Evolutionary conservation across 1,140 invertebrate genomes (phyloP).

Genomic region (Venturia canescens): DNA sequence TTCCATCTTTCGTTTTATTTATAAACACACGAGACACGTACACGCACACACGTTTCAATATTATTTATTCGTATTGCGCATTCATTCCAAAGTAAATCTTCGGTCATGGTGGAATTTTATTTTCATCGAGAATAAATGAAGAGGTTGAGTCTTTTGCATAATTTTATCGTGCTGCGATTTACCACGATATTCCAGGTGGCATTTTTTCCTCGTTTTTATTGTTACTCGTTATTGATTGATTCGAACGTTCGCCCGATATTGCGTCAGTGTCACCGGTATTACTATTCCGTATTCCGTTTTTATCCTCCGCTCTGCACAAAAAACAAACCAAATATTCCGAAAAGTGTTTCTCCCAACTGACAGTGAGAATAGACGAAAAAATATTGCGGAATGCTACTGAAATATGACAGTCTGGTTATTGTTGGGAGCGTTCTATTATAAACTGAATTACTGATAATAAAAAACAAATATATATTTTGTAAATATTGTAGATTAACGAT

Average conservation of each 20-base stretch:
- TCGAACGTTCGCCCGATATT: background rate
- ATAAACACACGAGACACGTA: background rate
- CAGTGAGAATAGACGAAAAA: background rate
- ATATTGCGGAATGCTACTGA: background rate
- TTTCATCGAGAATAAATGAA: background rate
- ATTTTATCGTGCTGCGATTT: too few relatives aligned
- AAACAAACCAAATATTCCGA: background rate
- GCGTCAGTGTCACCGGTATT: background rate
- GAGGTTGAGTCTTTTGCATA: too few relatives aligned
- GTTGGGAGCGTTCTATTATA: conserved; percentile 2
- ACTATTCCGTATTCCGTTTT: background rate
- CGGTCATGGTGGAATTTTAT: background rate
- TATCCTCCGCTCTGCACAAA: background rate
- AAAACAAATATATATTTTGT: conserved; percentile 52
- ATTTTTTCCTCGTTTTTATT: conserved; percentile 39
- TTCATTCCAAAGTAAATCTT: conserved; percentile 42
- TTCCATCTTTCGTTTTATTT: background rate
- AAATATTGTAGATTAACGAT: conserved; percentile 69
- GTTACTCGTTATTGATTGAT: conserved; percentile 15
- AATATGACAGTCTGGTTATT: conserved; percentile 11
- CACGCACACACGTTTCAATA: conserved; percentile 27
- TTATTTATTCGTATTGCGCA: conserved; percentile 38
- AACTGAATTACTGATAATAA: conserved; percentile 11
- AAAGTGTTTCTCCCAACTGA: background rate
- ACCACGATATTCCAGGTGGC: background rate